Base-by-base conservation (phyloP, 2,797 vertebrate genomes). In the Scolopax rusticola region DNA sequence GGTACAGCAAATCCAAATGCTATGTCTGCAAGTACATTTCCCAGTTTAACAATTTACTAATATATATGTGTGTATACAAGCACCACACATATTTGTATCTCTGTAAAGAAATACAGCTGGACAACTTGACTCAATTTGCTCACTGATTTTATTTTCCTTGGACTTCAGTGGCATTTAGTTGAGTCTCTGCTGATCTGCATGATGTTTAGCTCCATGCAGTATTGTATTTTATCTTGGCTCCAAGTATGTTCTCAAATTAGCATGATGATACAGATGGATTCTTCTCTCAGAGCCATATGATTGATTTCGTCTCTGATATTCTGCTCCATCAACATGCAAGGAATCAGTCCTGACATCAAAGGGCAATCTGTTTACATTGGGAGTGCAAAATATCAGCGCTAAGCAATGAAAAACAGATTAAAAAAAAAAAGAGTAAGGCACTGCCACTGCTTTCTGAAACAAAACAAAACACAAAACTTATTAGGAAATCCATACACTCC, bases 221-320 rank as follows among this genome's bases (percentile, higher is more conserved):
- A 78, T 71, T 88, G 33, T 91, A 70, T 87, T 94, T 94, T 91
- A 64, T 81, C 87, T 95, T 94, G 69, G 69, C 60, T 95, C 41
- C 82, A 95, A 89, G 84, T 83, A 71, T 68, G 43, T 94, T 95
- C 73, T 93, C 82, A 91, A 87, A 93, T 91, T 96, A 95, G 69
- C 73, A 68, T 71, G 82, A 68, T 90, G 78, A 90, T 95, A 85
- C 89, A 97, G 93, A 95, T 94, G 82, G 87, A 84, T 91, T 94
- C 93, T 95, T 90, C 84, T 96, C 87, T 93, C 45, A 38, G 57
- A 92, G 87, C 87, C 82, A 68, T 93, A 89, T 95, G 95, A 96
- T 95, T 95, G 95, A 96, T 96, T 95, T 95, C 8, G 40, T 93
- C 87, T 93, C 87, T 94, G 65, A 91, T 96, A 96, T 71, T 97